Conservation (phyloP, 2,113 vertebrate genomes). For the Neotoma lepida region DNA sequence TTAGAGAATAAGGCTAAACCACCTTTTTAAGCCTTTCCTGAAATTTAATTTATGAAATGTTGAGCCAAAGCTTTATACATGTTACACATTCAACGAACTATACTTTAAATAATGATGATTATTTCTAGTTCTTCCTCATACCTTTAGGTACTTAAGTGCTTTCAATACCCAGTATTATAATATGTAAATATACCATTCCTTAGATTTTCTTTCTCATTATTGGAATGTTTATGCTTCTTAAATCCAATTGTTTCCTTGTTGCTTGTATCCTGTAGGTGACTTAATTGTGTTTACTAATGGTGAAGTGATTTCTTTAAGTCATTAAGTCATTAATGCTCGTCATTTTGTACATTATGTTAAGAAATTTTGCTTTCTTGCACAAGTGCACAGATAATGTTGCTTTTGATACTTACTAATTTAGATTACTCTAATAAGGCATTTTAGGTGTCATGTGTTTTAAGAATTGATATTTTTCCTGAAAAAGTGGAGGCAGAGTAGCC, state of each 20-base stretch:
- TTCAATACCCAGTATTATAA: not conserved
- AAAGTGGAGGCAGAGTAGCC: not conserved
- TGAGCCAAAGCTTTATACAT: not conserved
- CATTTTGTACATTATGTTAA: not conserved
- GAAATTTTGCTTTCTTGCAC: constrained; percentile 37
- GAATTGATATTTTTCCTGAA: constrained; percentile 13
- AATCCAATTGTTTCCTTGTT: not conserved
- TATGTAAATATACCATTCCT: constrained; percentile 26
- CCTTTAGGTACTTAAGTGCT: not conserved
- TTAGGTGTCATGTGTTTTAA: not conserved
- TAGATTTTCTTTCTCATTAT: constrained; percentile 8
- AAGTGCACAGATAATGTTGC: constrained; percentile 29
- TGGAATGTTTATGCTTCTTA: constrained; percentile 7
- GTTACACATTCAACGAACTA: not conserved
- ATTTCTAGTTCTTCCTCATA: constrained; percentile 1
- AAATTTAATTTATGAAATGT: not conserved
- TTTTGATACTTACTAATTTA: constrained; percentile 24
- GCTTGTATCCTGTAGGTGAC: not conserved
- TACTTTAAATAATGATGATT: not conserved
- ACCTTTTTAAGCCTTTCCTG: not conserved
- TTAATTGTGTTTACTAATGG: not conserved
- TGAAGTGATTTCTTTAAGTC: constrained; percentile 25
- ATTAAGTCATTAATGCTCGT: constrained; percentile 27
- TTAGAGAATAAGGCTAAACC: not conserved
- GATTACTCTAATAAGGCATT: not conserved